These are phyloP conservation scores for Microdon myrmicae DNA, from an alignment of 2,888 invertebrate genomes.

Conservation along the genomic window DNA sequence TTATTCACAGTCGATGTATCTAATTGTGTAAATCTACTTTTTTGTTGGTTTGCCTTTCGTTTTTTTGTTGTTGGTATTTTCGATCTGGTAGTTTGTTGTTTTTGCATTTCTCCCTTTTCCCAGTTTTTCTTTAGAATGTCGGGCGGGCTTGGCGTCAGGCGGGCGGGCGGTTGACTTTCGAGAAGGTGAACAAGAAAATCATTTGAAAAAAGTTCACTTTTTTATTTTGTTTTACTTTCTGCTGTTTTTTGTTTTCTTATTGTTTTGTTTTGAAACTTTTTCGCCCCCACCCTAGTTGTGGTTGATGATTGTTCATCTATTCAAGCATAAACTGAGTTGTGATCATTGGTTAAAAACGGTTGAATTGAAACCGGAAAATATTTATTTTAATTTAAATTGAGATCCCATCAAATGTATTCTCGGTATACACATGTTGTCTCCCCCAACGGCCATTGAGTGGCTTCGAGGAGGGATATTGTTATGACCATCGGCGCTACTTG, in stretches of 20 bases:
- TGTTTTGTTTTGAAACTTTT: too few species aligned
- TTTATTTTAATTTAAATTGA: constrained; percentile 40
- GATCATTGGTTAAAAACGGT: constrained; percentile 27
- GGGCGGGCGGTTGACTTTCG: constrained; percentile 25
- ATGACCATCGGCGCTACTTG: too few species aligned
- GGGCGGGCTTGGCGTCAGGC: too few species aligned
- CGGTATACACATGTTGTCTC: too few species aligned
- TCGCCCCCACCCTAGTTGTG: constrained; percentile 1
- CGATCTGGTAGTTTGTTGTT: not conserved
- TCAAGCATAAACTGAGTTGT: constrained; percentile 32
- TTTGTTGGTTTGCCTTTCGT: too few species aligned
- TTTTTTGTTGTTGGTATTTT: constrained; percentile 5
- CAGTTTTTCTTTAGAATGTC: too few species aligned
- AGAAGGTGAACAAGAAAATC: constrained; percentile 15
- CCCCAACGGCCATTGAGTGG: too few species aligned
- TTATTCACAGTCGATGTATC: constrained; percentile 31
- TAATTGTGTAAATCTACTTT: constrained; percentile 32
- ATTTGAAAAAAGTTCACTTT: constrained; percentile 13
- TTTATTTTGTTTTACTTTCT: constrained; percentile 1
- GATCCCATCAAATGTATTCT: constrained; percentile 30
- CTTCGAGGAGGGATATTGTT: too few species aligned
- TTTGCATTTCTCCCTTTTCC: not conserved
- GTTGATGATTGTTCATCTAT: constrained; percentile 23
- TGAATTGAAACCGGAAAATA: constrained; percentile 50
- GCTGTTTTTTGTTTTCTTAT: too few species aligned